Evolutionary conservation across 2,797 vertebrate genomes (phyloP).

Genomic region (Silurus lanzhouensis): DNA sequence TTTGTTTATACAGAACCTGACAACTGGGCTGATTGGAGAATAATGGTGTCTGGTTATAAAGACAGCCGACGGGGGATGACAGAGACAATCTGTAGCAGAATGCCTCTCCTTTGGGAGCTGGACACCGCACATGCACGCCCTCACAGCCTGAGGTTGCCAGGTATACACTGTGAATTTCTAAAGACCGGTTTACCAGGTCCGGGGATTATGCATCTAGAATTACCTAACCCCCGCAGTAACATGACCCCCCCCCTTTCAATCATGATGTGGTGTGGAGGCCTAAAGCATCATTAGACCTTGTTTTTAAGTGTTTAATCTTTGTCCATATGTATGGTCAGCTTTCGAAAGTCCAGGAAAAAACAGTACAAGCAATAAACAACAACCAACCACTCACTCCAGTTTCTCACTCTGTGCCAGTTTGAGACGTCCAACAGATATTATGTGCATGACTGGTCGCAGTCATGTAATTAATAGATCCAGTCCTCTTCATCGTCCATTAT

Average conservation of each 20-base stretch:
- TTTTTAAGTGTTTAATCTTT: constrained; percentile 69
- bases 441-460: constrained; percentile 11
- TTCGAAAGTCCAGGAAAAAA: constrained; percentile 47
- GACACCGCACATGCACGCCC: constrained; percentile 62
- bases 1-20: constrained; percentile 37
- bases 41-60: constrained; percentile 44
- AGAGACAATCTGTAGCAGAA: constrained; percentile 58
- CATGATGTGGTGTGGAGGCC: constrained; percentile 43
- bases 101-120: constrained; percentile 62
- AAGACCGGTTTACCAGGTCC: constrained; percentile 80
- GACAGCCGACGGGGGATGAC: constrained; percentile 51
- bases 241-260: constrained; percentile 63
- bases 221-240: constrained; percentile 75
- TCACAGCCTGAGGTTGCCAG: constrained; percentile 64
- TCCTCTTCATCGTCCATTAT: constrained; percentile 30
- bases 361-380: constrained; percentile 15
- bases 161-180: constrained; percentile 66
- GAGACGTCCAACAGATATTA: constrained; percentile 29
- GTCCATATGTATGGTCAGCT: constrained; percentile 58
- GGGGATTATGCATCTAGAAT: constrained; percentile 80
- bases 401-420: neutral
- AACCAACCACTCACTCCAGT: constrained; percentile 14
- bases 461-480: constrained; percentile 45
- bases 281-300: constrained; percentile 62
- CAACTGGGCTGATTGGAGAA: constrained; percentile 33